A percentile compares a stretch with the other conserved stretches of the same genome.
These are phyloP conservation scores for Erpobdella octoculata DNA, from an alignment of 2,888 invertebrate species.

Conservation along the genomic window DNA sequence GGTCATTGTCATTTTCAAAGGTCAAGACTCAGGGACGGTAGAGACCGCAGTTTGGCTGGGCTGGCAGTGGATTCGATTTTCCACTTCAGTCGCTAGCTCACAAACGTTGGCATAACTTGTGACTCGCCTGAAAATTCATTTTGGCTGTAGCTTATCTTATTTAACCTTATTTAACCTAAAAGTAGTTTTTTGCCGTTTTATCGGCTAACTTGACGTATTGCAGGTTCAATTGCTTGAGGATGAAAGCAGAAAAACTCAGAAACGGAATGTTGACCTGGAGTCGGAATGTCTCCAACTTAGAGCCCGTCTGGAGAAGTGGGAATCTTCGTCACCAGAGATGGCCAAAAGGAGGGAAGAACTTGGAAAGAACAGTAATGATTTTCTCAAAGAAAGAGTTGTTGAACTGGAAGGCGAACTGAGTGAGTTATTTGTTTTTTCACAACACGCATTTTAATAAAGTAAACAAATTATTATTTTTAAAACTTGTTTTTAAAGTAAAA, in stretches of 20 bases:
- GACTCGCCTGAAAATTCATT: not conserved
- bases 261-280: conserved; percentile 62
- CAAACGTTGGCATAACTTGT: no score
- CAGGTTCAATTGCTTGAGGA: conserved; percentile 8
- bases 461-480: no score
- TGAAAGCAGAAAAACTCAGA: conserved; percentile 57
- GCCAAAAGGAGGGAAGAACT: conserved; percentile 17
- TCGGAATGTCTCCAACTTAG: conserved; percentile 50
- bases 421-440: no score
- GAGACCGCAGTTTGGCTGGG: no score
- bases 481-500: not conserved
- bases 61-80: no score
- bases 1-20: no score
- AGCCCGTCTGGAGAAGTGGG: conserved; percentile 35
- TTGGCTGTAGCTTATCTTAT: no score
- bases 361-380: conserved; percentile 27
- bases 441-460: no score
- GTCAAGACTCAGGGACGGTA: no score
- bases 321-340: conserved; percentile 5
- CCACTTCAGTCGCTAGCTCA: no score
- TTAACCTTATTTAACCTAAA: no score
- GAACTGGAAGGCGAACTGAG: conserved; percentile 29
- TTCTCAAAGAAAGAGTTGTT: conserved; percentile 34
- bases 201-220: not conserved
- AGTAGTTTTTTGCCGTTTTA: no score